Evolutionary conservation across 2,888 invertebrate genomes (phyloP), one percentile per base, ranked within the genome.

Genomic region (Zaprionus obscuricornis): DNA sequence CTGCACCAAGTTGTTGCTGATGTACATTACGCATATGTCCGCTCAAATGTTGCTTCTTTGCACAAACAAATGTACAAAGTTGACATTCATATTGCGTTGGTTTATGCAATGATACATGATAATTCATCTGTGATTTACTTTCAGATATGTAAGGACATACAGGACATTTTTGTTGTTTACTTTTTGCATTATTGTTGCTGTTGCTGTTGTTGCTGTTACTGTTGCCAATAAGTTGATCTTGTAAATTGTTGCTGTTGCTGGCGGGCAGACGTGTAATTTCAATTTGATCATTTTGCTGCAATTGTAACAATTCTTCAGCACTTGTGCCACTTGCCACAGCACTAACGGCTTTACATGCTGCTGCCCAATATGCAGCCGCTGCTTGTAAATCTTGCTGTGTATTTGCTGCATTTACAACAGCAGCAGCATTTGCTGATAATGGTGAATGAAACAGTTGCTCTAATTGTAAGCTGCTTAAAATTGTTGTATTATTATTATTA

Each of bases 141-240:
- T 96, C 96, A 27, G 95, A 95, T 70, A 95, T 94, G 87, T 96
- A 96, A 0, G 97, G 96, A 88, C 97, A 97, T 50, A 94, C 93
- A 3, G 93, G 92, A 87, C 97, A 97, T 86, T 93, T 93, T 88
- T 96, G 95, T 60, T 95, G 92, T 84, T 95, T 95, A 63, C 88
- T 88, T 64, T 89, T 89, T 27, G 79, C 52, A 50, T 29, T 59
- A 54, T n/a, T 42, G 55, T 27, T 37, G 64, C 24, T 42, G 52
- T 34, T 20, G 55, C 18, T 63, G 56, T 24, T 27, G 58, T 26
- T n/a, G 37, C 3, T 2, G n/a, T n/a, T n/a, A n/a, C n/a, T n/a
- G n/a, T n/a, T n/a, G n/a, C n/a, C n/a, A n/a, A n/a, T n/a, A n/a
- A n/a, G n/a, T n/a, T n/a, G n/a, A n/a, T n/a, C n/a, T n/a, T n/a